Conservation (phyloP, 2,888 invertebrate species). For the Seira musarum region DNA sequence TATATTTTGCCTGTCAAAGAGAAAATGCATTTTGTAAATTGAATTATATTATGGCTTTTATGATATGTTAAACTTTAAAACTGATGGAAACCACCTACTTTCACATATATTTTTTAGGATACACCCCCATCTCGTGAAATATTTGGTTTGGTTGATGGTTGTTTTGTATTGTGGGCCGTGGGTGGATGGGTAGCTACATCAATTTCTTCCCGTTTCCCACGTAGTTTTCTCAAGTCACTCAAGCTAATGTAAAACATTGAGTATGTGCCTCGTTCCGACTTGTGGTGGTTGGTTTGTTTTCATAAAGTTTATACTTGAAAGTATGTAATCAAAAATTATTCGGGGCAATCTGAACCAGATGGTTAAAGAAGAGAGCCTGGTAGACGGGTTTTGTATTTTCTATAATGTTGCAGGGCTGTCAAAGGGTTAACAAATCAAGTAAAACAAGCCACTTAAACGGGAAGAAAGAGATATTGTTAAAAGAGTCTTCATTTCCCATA, state of each 20-base stretch:
- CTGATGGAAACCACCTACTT: neutral
- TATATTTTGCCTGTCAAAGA: neutral
- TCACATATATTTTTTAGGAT: neutral
- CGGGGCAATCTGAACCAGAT: neutral
- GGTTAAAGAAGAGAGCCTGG: neutral
- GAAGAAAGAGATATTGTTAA: constrained; percentile 17
- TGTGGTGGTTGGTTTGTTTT: too few relatives aligned
- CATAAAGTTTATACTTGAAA: neutral
- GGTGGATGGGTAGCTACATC: neutral
- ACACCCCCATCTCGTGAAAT: too few relatives aligned
- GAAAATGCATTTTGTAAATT: constrained; percentile 1
- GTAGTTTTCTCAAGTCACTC: neutral
- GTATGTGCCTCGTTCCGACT: too few relatives aligned
- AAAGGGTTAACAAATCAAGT: constrained; percentile 38
- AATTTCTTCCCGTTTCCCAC: neutral
- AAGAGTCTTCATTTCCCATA: constrained; percentile 25
- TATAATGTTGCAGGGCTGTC: constrained; percentile 39
- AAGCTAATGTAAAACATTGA: neutral
- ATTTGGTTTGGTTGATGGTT: too few relatives aligned
- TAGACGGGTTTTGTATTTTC: neutral
- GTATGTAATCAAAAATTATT: neutral
- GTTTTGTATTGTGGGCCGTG: too few relatives aligned
- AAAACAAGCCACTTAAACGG: constrained; percentile 31
- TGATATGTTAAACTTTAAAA: neutral
- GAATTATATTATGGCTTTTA: neutral